Evolutionary conservation across 2,797 vertebrate genomes (phyloP).

Genomic region (Gephyroberyx darwinii): DNA sequence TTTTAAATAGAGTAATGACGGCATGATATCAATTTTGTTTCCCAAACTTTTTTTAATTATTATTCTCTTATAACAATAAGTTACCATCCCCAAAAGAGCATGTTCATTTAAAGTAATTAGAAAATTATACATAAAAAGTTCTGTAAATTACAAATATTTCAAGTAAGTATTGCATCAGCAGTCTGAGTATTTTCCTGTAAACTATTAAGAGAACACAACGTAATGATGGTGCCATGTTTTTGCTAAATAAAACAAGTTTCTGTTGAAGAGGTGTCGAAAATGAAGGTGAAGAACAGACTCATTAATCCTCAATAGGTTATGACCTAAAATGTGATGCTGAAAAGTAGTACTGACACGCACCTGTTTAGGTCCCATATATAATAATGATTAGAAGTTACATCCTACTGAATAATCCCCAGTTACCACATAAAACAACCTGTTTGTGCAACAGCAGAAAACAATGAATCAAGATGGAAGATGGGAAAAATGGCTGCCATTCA

Average conservation of each 20-base stretch:
- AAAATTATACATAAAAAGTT: conserved; percentile 20
- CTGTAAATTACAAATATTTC: conserved; percentile 45
- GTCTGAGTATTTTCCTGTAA: conserved; percentile 50
- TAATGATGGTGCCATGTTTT: not conserved
- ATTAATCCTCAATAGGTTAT: not conserved
- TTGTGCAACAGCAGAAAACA: not conserved
- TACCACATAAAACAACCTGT: not conserved
- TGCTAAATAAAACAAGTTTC: not conserved
- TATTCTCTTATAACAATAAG: conserved; percentile 49
- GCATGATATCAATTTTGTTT: not conserved
- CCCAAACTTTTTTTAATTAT: conserved; percentile 47
- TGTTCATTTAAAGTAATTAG: conserved; percentile 38
- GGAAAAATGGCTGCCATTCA: not conserved
- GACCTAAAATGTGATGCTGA: not conserved
- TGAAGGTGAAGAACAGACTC: not conserved
- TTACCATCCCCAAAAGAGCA: conserved; percentile 31
- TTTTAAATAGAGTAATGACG: conserved; percentile 28
- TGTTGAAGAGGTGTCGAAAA: too few species aligned
- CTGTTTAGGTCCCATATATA: not conserved
- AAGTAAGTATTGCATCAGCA: conserved; percentile 47
- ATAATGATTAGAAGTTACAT: not conserved
- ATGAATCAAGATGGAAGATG: not conserved
- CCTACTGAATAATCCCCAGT: not conserved
- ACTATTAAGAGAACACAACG: conserved; percentile 21
- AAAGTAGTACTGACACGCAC: not conserved